Conservation (phyloP, 1,140 invertebrate species). For the Nasonia longicornis region DNA sequence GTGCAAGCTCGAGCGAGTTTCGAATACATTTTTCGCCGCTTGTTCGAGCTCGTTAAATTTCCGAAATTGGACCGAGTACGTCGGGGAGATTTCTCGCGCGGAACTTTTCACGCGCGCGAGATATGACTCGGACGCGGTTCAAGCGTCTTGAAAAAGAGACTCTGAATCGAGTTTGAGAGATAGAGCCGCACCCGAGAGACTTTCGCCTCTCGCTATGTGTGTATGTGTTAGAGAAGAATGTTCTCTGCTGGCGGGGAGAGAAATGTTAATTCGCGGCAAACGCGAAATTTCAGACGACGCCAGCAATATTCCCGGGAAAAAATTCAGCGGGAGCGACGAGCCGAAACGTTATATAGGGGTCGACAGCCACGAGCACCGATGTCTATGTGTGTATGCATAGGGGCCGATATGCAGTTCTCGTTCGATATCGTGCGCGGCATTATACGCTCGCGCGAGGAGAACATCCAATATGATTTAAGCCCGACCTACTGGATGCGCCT, state of each 20-base stretch:
- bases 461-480: conserved; percentile 25
- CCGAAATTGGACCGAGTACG: no score
- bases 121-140: no score
- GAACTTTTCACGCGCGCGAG: no score
- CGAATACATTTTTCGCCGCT: no score
- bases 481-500: neutral
- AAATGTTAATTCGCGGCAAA: neutral
- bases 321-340: neutral
- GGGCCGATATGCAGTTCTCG: neutral
- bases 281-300: neutral
- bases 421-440: neutral
- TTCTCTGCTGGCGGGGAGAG: neutral
- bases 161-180: neutral
- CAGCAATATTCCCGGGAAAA: neutral
- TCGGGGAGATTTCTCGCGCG: no score
- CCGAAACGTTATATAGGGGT: neutral
- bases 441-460: neutral
- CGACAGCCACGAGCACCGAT: no score
- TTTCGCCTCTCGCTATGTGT: neutral
- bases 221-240: neutral
- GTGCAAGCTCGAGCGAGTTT: no score
- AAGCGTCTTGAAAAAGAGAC: neutral
- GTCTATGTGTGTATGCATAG: no score
- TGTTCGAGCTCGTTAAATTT: no score
- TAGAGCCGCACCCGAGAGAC: neutral